Percentiles rank a stretch among this genome's conserved stretches.
phyloP scores from a whole-genome alignment of 2,888 invertebrate genomes.

The Fragum whitleyi region DNA sequence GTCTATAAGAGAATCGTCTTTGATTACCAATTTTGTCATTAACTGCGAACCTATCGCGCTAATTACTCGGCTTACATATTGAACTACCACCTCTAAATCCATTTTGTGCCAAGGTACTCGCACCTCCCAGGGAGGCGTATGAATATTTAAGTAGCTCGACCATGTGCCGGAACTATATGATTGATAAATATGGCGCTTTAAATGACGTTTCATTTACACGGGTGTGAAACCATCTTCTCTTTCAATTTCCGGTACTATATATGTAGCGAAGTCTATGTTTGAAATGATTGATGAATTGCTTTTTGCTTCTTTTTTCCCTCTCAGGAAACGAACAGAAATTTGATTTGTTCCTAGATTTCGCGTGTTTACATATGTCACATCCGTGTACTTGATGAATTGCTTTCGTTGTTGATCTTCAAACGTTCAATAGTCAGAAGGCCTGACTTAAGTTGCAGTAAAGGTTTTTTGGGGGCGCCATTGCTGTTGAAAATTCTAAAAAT shows the following conservation, averaged over 20 bases:
- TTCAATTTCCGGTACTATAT: conserved; percentile 6
- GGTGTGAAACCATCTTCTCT: conserved; percentile 13
- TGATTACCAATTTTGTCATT: not conserved
- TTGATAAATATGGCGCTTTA: conserved; percentile 20
- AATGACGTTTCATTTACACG: conserved; percentile 24
- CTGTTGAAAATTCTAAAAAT: too few species aligned
- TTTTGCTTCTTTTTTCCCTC: conserved; percentile 6
- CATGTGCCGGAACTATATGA: conserved; percentile 24
- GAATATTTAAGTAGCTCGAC: conserved; percentile 9
- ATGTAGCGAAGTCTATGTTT: not conserved
- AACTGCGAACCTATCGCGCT: not conserved
- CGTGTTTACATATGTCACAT: conserved; percentile 12
- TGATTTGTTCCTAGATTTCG: conserved; percentile 2
- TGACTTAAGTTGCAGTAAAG: too few species aligned
- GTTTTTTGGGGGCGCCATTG: too few species aligned
- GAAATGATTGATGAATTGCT: conserved; percentile 8
- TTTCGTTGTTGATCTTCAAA: not conserved
- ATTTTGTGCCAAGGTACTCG: not conserved
- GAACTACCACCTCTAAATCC: conserved; percentile 3
- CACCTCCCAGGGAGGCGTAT: conserved; percentile 9
- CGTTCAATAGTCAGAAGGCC: not conserved
- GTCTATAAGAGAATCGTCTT: not conserved
- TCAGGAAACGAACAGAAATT: not conserved
- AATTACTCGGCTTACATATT: not conserved
- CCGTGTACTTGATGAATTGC: not conserved